Conservation (phyloP, 2,888 invertebrate genomes). For the Athalia cordata region DNA sequence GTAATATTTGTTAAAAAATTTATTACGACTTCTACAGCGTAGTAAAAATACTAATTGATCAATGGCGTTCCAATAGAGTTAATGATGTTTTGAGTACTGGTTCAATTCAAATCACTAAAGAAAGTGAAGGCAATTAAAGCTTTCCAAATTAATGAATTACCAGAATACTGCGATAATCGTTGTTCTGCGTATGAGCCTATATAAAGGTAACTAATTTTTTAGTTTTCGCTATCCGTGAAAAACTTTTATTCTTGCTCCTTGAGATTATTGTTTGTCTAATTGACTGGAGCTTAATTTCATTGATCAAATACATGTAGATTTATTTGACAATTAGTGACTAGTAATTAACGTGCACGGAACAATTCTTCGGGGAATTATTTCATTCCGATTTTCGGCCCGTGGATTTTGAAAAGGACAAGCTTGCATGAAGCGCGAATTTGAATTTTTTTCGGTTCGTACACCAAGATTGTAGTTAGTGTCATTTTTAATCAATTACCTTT, state of each 20-base stretch:
- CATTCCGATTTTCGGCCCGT: no score
- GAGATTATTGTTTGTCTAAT: no score
- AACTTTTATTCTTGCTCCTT: neutral
- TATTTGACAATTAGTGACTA: no score
- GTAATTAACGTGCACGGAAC: no score
- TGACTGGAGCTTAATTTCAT: no score
- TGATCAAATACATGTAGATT: no score
- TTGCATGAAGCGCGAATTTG: neutral
- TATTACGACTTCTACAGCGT: neutral
- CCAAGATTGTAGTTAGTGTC: neutral
- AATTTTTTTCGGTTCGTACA: neutral
- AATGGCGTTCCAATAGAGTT: neutral
- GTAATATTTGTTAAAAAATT: conserved; percentile 4
- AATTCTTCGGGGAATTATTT: no score
- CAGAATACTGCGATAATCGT: neutral
- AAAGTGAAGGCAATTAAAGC: neutral
- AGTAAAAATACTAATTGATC: no score
- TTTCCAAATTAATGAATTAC: neutral
- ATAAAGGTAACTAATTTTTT: neutral
- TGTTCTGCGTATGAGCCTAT: neutral
- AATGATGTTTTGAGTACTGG: neutral
- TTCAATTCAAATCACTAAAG: neutral
- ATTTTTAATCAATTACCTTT: neutral
- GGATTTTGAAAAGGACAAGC: no score
- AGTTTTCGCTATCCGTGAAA: neutral